These are phyloP conservation scores for Aurelia coerulea DNA, from an alignment of 30 jellyfish, hydroid and myxozoan species.

Conservation along the genomic window DNA sequence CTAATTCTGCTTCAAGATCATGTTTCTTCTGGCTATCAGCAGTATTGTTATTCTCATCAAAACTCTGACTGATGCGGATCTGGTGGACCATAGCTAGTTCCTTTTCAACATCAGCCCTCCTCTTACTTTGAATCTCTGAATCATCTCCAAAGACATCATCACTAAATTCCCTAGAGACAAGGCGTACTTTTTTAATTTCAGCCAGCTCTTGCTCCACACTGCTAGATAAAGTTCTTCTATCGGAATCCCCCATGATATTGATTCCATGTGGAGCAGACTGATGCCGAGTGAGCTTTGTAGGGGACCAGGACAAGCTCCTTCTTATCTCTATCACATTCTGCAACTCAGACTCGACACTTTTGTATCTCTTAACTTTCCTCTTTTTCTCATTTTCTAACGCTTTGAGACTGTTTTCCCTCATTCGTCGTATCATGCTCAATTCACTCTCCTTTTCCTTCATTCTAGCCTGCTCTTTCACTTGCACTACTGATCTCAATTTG, in stretches of 20 bases:
- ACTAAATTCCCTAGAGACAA: background rate
- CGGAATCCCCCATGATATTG: background rate
- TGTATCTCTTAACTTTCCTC: background rate
- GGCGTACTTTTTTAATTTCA: background rate
- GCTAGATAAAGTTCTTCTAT: background rate
- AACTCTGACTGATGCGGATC: background rate
- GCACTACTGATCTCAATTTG: background rate
- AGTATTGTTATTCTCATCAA: background rate
- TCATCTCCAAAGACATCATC: constrained; percentile 26
- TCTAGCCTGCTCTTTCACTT: background rate
- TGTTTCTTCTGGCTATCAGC: background rate
- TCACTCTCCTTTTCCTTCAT: background rate
- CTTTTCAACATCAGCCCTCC: background rate
- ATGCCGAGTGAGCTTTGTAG: background rate
- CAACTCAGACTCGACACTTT: constrained; percentile 10
- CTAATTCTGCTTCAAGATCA: constrained; percentile 7
- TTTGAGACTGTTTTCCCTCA: constrained; percentile 33
- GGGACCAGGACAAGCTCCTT: background rate
- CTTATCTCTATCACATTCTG: background rate
- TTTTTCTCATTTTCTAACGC: constrained; percentile 6
- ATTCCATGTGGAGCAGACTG: background rate
- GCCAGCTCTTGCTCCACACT: constrained; percentile 5
- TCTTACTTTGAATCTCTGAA: background rate
- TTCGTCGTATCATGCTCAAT: constrained; percentile 15
- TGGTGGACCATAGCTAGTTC: background rate